Percentiles rank a stretch among this genome's conserved stretches.
These are phyloP conservation scores for Brienomyrus longianalis DNA, from an alignment of 2,113 vertebrate species.

Conservation along the genomic window DNA sequence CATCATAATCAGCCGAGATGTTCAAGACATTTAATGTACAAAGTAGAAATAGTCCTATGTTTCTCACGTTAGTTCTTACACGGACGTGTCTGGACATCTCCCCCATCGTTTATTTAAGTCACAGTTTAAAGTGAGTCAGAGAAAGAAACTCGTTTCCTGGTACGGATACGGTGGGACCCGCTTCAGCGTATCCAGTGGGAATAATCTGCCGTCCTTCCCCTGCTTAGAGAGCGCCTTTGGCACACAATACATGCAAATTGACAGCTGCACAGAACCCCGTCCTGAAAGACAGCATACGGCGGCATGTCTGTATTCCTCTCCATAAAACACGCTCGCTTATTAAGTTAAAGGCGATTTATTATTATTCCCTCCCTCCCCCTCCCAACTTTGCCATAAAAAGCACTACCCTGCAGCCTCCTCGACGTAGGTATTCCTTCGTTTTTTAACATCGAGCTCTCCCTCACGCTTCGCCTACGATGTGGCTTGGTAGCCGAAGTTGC, in stretches of 20 bases:
- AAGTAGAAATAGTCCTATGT: neutral
- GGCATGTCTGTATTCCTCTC: conserved; percentile 32
- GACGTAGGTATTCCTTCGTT: neutral
- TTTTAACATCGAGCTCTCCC: neutral
- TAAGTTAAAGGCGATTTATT: neutral
- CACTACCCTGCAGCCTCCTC: neutral
- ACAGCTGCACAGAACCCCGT: conserved; percentile 52
- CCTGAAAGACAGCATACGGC: conserved; percentile 34
- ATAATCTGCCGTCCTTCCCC: conserved; percentile 42
- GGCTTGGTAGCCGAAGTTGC: neutral
- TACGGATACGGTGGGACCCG: conserved; percentile 12
- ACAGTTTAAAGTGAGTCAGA: conserved; percentile 46
- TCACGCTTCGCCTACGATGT: neutral
- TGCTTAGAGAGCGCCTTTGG: conserved; percentile 41
- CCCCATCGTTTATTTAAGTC: conserved; percentile 36
- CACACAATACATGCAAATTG: conserved; percentile 53
- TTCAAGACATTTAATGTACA: conserved; percentile 1
- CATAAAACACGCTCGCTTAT: neutral
- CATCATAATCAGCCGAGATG: neutral
- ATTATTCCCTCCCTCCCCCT: neutral
- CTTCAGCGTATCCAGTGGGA: conserved; percentile 50
- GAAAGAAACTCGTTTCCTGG: neutral
- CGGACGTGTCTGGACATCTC: conserved; percentile 15
- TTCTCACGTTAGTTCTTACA: conserved; percentile 14
- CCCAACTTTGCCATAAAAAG: neutral